Percentiles rank a stretch among this genome's conserved stretches.
phyloP scores from a whole-genome alignment of 1,140 invertebrate species.

The Bombus difficillimus region DNA sequence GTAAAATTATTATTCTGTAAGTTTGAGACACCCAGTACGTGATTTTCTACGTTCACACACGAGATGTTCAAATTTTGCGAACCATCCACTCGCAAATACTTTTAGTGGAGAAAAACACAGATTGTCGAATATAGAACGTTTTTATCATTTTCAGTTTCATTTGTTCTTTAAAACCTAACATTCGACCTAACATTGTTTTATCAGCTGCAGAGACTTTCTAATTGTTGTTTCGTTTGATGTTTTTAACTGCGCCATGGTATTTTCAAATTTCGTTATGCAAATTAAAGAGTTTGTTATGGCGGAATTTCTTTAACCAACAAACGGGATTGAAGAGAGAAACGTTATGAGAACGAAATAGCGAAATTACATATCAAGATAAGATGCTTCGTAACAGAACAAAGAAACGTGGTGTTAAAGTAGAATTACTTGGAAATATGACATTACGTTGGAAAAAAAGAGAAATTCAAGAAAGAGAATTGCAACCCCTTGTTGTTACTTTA shows the following conservation, averaged over 20 bases:
- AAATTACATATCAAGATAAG: constrained; percentile 23
- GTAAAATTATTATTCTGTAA: background rate
- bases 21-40: background rate
- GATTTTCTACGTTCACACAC: background rate
- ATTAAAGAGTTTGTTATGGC: constrained; percentile 6
- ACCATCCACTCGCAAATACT: background rate
- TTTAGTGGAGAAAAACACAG: no score
- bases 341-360: background rate
- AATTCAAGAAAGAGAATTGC: background rate
- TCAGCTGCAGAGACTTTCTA: background rate
- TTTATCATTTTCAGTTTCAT: background rate
- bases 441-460: background rate
- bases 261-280: constrained; percentile 17
- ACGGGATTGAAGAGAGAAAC: background rate
- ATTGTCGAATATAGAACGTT: background rate
- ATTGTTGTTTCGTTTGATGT: background rate
- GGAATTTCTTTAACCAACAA: background rate
- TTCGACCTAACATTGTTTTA: background rate
- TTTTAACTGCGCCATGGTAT: background rate
- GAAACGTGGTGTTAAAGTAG: constrained; percentile 8
- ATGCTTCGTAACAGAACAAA: background rate
- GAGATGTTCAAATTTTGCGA: background rate
- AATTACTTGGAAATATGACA: constrained; percentile 14
- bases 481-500: background rate
- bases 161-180: constrained; percentile 1